Base-by-base conservation (phyloP, 2,797 vertebrate species). In the Intellagama lesueurii region DNA sequence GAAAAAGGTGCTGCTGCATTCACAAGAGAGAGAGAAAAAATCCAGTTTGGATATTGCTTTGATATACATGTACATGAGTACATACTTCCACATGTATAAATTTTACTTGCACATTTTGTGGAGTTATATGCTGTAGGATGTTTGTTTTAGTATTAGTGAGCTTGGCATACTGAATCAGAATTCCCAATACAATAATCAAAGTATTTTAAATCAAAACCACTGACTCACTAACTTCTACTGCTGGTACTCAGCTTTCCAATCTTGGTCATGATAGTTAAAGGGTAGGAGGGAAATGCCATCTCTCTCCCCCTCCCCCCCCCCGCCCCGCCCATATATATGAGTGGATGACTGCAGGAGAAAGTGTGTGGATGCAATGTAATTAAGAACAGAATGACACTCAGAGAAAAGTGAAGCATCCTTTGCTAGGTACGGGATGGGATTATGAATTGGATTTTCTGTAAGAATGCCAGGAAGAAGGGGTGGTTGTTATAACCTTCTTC, bases 91-190 rank as follows among this genome's bases (percentile, higher is more conserved):
- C 8, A 52, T 76, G 32, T 40, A 3, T 89, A 64, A 78, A 66
- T 22, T 82, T 81, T 91, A 78, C 0, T 44, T 94, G 94, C 93
- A n/a, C 5, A 7, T n/a, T 86, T 3, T 81, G 3, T 82, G n/a
- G 12, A 52, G 30, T 88, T 66, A 0, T 69, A 86, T 40, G 7
- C 26, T 73, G 14, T 2, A 22, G 17, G 47, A 79, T 86, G 93
- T 87, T 91, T 47, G 30, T 9, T 44, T 78, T 84, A 70, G 30
- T n/a, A 82, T 4, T 80, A 85, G 52, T 75, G 83, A 88, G 83
- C 1, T 77, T 68, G 64, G 17, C n/a, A 83, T 24, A 17, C 0
- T 0, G 19, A 22, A n/a, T 83, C 89, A 1, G 0, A 70, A 75
- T 91, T 35, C 4, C 19, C 87, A 26, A n/a, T 72, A 52, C 2